Conservation (phyloP, 2,797 vertebrate genomes). For the Neostethus bicornis region DNA sequence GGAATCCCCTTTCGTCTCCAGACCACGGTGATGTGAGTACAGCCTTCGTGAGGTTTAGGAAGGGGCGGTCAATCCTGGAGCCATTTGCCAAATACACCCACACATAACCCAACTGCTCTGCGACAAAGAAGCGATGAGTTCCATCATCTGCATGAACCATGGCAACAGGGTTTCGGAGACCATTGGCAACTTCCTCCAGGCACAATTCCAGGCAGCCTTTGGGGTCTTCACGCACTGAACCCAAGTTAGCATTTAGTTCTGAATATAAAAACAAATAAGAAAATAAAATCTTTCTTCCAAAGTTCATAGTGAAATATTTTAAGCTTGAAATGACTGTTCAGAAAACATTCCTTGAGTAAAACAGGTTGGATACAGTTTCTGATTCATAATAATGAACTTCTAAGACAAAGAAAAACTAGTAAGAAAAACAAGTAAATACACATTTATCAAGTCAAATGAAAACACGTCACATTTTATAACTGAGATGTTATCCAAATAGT, state of each 20-base stretch:
- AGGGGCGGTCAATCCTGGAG: conserved; percentile 82
- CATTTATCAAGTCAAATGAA: no score
- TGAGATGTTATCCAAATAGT: no score
- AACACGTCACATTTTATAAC: no score
- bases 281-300: background rate
- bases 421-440: background rate
- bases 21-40: conserved; percentile 84
- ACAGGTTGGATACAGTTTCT: background rate
- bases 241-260: conserved; percentile 82
- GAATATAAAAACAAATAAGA: background rate
- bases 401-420: background rate
- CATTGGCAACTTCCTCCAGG: conserved; percentile 83
- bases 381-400: background rate
- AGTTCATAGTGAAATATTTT: background rate
- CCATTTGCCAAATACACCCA: conserved; percentile 85
- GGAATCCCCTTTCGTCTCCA: conserved; percentile 85
- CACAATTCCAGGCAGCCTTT: conserved; percentile 85
- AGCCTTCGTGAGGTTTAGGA: conserved; percentile 82
- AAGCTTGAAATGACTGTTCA: background rate
- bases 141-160: conserved; percentile 86
- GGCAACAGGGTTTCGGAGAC: conserved; percentile 84
- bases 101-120: conserved; percentile 85
- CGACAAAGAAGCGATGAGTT: conserved; percentile 84
- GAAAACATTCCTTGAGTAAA: no score
- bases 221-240: conserved; percentile 74